phyloP scores from a whole-genome alignment of 2,113 vertebrate genomes.

The Lasiurus cinereus region DNA sequence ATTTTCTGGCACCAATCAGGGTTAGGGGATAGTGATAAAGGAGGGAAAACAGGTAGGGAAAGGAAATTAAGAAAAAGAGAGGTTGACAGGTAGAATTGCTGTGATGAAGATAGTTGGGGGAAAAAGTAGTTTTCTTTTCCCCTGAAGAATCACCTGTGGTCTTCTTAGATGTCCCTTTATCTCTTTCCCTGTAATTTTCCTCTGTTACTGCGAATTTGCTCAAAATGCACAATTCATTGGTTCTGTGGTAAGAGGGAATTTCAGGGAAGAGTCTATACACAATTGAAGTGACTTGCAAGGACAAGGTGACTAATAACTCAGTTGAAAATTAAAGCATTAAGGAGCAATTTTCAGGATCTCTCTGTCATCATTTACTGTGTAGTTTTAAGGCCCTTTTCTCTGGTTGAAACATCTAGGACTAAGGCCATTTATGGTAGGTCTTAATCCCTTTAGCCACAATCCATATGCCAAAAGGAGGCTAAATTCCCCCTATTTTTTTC shows the following conservation, averaged over 20 bases:
- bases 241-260: conserved; percentile 42
- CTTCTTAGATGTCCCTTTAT: not conserved
- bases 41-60: not conserved
- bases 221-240: conserved; percentile 9
- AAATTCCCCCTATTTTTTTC: not conserved
- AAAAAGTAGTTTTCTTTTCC: not conserved
- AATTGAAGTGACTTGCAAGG: conserved; percentile 48
- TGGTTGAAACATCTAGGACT: conserved; percentile 23
- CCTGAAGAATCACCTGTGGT: not conserved
- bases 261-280: conserved; percentile 30
- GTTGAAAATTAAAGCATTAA: conserved; percentile 47
- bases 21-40: not conserved
- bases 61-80: conserved; percentile 47
- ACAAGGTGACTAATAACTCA: conserved; percentile 42
- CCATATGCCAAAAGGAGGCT: not conserved
- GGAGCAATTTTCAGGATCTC: not conserved
- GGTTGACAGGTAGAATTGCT: not conserved
- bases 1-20: not conserved
- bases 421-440: not conserved
- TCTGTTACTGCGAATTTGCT: not conserved
- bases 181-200: not conserved
- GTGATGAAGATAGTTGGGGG: not conserved
- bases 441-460: conserved; percentile 22
- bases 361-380: conserved; percentile 2
- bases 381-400: conserved; percentile 33